Conservation (phyloP, 2,888 invertebrate genomes). For the Branchipolynoe longqiensis region DNA sequence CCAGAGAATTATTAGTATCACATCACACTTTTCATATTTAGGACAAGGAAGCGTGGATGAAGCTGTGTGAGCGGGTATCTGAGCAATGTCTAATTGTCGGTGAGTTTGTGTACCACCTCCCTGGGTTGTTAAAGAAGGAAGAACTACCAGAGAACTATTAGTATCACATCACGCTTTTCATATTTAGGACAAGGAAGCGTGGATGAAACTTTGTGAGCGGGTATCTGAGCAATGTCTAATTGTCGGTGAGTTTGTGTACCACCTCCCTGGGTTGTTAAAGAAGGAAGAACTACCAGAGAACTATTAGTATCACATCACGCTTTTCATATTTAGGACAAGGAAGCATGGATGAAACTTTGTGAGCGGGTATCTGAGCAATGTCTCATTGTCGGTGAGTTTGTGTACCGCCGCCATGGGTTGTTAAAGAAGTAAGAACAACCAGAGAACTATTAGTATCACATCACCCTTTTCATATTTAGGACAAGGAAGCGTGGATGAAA, state of each 20-base stretch:
- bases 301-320: constrained; percentile 53
- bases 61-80: too few relatives aligned
- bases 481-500: constrained; percentile 76
- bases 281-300: constrained; percentile 70
- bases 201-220: constrained; percentile 78
- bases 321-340: too few relatives aligned
- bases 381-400: too few relatives aligned
- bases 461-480: constrained; percentile 68
- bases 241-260: constrained; percentile 74
- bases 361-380: too few relatives aligned
- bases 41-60: constrained; percentile 78
- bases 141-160: constrained; percentile 69
- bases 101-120: constrained; percentile 73
- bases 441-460: too few relatives aligned
- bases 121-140: constrained; percentile 73
- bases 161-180: neutral
- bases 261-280: constrained; percentile 74
- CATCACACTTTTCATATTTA: constrained; percentile 58
- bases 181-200: constrained; percentile 75
- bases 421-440: too few relatives aligned
- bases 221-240: too few relatives aligned
- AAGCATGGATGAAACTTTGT: too few relatives aligned
- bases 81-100: constrained; percentile 77
- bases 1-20: constrained; percentile 66
- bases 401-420: too few relatives aligned